Evolutionary conservation across 2,888 invertebrate genomes (phyloP), one percentile per base, ranked within the genome.

Genomic region (Orchesellides sinensis): DNA sequence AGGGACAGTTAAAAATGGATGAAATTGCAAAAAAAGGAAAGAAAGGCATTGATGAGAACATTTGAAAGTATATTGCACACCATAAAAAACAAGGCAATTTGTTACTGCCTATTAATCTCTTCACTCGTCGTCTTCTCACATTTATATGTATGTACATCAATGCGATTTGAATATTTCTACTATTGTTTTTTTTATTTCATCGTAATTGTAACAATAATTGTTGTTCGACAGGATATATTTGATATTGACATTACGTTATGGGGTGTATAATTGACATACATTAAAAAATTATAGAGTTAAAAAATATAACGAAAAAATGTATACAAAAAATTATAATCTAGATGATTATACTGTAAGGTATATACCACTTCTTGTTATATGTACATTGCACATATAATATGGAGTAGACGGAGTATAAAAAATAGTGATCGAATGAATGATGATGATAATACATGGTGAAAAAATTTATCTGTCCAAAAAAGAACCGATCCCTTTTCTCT

Each of bases 391-490:
- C n/a, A n/a, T n/a, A n/a, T 25, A 23, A 54, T 54, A 54, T 14
- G 2, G 21, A 54, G 25, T 25, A 25, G 4, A 21, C 4, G 5
- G 21, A 54, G n/a, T n/a, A n/a, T n/a, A n/a, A n/a, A n/a, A n/a
- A n/a, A 21, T 68, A 47, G 54, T 69, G 54, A 54, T 63, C 27
- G 70, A 70, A 70, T 54, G 49, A 68, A 70, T 49, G 70, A 70
- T 61, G 63, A 63, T 61, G 19, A 45, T 45, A 68, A 77, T 69
- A 77, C 75, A 77, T 23, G 61, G 61, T 69, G 68, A 70, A 79
- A 1, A 70, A 52, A 45, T 47, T 70, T 79, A 70, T 79, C 78
- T 79, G 78, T 79, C 78, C 78, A 79, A 25, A 77, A 66, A 23
- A 66, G 56, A 69, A 77, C 61, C 68, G 63, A 54, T 70, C 61